These are phyloP conservation scores for Dipodomys ordii DNA, from an alignment of 2,113 vertebrate species.

Conservation along the genomic window DNA sequence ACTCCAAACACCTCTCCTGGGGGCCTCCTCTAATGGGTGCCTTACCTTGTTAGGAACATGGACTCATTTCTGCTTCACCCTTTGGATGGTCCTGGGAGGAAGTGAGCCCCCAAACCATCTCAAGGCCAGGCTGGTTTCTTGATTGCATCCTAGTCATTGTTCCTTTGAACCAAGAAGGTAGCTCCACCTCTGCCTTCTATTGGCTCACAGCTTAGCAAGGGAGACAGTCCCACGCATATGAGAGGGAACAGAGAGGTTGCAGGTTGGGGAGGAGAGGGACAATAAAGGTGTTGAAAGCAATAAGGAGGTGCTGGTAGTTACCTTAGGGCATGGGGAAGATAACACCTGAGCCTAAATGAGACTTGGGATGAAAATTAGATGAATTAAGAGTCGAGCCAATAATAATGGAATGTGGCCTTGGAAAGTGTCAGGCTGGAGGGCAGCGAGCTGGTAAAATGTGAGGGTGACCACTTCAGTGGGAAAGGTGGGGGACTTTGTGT, in stretches of 20 bases:
- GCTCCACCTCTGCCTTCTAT: background rate
- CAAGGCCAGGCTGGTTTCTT: no score
- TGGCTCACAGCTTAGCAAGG: fast-evolving
- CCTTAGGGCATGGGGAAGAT: background rate
- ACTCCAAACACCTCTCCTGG: fast-evolving
- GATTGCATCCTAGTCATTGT: no score
- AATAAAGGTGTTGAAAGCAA: background rate
- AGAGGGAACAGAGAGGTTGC: no score
- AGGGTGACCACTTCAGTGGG: fast-evolving
- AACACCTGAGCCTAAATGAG: background rate
- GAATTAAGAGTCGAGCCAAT: background rate
- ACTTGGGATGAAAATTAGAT: background rate
- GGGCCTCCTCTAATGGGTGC: fast-evolving
- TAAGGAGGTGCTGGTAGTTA: background rate
- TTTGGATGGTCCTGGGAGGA: background rate
- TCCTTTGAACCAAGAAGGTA: no score
- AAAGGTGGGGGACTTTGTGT: background rate
- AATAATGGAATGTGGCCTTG: background rate
- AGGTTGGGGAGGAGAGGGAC: background rate
- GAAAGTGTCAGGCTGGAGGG: background rate
- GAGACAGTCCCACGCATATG: fast-evolving
- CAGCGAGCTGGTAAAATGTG: background rate
- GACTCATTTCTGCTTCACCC: background rate
- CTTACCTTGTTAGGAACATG: no score
- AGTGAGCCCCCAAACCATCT: background rate